phyloP scores from a whole-genome alignment of 2,888 invertebrate genomes.

The Sphaerophoria rueppellii region DNA sequence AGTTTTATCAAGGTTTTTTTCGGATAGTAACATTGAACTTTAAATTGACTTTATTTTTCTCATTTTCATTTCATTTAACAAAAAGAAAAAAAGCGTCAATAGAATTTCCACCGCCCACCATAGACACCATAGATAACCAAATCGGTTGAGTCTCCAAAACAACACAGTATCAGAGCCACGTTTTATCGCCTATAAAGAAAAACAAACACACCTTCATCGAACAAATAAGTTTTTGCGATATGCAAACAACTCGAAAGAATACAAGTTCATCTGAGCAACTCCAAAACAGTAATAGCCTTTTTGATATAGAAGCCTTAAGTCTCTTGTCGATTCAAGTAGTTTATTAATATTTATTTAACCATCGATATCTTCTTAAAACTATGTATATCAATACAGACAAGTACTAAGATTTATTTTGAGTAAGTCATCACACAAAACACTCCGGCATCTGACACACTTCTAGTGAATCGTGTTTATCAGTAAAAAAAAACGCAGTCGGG shows the following conservation, averaged over 20 bases:
- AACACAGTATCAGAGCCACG: no score
- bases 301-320: constrained; percentile 41
- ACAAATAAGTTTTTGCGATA: no score
- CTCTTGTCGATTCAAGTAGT: constrained; percentile 19
- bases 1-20: no score
- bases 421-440: constrained; percentile 1
- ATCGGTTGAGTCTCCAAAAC: no score
- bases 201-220: no score
- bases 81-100: no score
- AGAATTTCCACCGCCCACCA: no score
- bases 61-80: no score
- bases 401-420: constrained; percentile 10
- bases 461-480: background rate
- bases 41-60: no score
- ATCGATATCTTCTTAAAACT: constrained; percentile 49
- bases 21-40: no score
- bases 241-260: constrained; percentile 51
- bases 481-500: background rate
- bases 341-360: constrained; percentile 44
- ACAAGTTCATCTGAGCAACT: background rate
- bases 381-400: constrained; percentile 16
- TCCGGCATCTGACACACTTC: constrained; percentile 34
- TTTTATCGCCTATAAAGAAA: no score
- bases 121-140: no score
- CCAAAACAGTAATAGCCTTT: background rate